phyloP scores from a whole-genome alignment of 2,888 invertebrate species.

The Drosophila percnosoma region DNA sequence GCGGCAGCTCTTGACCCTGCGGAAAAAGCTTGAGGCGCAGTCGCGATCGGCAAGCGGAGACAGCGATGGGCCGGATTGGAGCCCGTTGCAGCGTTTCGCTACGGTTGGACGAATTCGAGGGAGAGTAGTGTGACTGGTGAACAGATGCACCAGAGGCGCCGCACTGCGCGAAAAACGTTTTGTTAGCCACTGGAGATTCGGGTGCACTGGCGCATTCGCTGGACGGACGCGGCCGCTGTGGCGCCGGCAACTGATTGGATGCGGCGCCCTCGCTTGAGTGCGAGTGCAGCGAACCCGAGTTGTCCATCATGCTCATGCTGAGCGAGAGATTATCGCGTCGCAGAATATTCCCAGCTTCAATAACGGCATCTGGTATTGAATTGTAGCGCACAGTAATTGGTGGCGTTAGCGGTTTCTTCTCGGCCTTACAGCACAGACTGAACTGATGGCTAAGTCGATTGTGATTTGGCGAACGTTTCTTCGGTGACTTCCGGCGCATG shows the following conservation, averaged over 20 bases:
- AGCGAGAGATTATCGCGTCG: conserved; percentile 80
- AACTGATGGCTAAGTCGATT: conserved; percentile 85
- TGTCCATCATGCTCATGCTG: conserved; percentile 78
- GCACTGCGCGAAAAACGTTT: conserved; percentile 71
- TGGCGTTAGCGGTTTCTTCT: conserved; percentile 82
- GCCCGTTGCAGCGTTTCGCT: conserved; percentile 70
- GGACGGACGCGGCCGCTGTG: conserved; percentile 62
- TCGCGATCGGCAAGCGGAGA: conserved; percentile 84
- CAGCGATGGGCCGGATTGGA: conserved; percentile 84
- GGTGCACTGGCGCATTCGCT: conserved; percentile 84
- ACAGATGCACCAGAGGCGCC: conserved; percentile 33
- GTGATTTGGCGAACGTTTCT: conserved; percentile 82
- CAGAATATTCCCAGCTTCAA: conserved; percentile 44
- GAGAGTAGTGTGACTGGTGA: conserved; percentile 76
- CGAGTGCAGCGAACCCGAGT: conserved; percentile 73
- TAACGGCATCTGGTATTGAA: conserved; percentile 78
- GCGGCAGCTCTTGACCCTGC: conserved; percentile 81
- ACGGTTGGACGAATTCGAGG: conserved; percentile 79
- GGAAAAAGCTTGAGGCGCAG: conserved; percentile 84
- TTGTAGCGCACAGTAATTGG: conserved; percentile 84
- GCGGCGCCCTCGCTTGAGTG: conserved; percentile 73
- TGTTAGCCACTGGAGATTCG: conserved; percentile 83
- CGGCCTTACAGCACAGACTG: conserved; percentile 84
- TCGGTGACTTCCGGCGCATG: conserved; percentile 75
- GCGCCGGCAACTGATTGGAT: conserved; percentile 46